phyloP scores from a whole-genome alignment of 64 coral and sea anemone species.

The Pocillopora damicornis region DNA sequence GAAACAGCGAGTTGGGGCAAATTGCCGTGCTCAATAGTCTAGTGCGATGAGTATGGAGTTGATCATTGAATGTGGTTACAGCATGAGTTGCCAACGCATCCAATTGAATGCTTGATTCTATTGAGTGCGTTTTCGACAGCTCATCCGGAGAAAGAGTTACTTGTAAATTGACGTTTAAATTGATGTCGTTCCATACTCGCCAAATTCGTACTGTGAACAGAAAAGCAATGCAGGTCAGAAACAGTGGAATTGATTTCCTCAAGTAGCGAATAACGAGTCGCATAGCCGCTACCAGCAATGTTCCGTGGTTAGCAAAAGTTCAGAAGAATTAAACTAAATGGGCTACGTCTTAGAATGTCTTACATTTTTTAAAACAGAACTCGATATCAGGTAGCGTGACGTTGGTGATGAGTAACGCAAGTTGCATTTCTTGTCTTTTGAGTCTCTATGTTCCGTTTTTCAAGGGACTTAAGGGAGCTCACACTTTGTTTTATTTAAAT shows the following conservation, averaged over 20 bases:
- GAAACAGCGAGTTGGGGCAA: slow-evolving; percentile 37
- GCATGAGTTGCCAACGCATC: neutral
- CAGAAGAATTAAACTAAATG: neutral
- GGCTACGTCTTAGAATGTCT: no score
- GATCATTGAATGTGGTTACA: neutral
- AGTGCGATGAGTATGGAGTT: slow-evolving; percentile 30
- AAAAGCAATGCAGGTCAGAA: slow-evolving; percentile 24
- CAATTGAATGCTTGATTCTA: neutral
- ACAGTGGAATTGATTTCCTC: slow-evolving; percentile 18
- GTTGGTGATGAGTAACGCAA: no score
- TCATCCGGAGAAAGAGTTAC: neutral
- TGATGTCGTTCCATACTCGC: slow-evolving; percentile 36
- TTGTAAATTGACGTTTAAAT: neutral
- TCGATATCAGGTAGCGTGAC: no score
- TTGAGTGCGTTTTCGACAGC: neutral
- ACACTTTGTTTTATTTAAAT: no score
- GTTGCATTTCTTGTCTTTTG: no score
- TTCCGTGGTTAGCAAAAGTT: neutral
- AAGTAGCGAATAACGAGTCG: slow-evolving; percentile 15
- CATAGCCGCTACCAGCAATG: neutral
- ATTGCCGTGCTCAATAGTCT: slow-evolving; percentile 21
- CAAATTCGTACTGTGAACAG: slow-evolving; percentile 23
- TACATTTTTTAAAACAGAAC: no score
- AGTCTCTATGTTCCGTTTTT: no score
- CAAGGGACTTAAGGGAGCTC: no score